Percentiles rank a stretch among this genome's conserved stretches.
Conservation (phyloP, 2,113 vertebrate genomes). For the Osmerus eperlanus region DNA sequence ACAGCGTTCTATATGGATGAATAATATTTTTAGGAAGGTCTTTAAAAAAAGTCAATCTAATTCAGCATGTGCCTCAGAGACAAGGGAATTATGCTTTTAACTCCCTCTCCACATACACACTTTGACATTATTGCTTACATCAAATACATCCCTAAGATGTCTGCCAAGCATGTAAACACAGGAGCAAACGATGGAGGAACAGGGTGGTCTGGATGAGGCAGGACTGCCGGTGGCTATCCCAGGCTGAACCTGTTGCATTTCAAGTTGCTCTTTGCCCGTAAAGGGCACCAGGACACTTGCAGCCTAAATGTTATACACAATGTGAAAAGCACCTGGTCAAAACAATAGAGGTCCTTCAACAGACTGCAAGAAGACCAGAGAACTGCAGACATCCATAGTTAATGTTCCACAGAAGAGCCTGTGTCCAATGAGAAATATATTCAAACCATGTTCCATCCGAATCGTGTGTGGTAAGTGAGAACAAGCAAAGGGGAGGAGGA, state of each 20-base stretch:
- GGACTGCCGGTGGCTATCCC: not conserved
- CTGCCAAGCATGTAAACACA: no score
- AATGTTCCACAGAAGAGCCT: not conserved
- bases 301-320: constrained; percentile 38
- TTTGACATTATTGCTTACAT: no score
- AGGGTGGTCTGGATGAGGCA: no score
- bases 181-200: not conserved
- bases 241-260: constrained; percentile 56
- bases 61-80: no score
- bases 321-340: constrained; percentile 26
- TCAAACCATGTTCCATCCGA: constrained; percentile 29
- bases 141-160: no score
- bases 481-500: constrained; percentile 26
- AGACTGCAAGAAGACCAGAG: constrained; percentile 43
- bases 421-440: not conserved
- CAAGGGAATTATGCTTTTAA: no score
- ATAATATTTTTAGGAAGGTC: no score
- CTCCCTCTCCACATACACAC: no score
- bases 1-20: constrained; percentile 6
- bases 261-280: constrained; percentile 56
- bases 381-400: not conserved
- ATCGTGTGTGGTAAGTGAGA: constrained; percentile 29
- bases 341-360: constrained; percentile 24
- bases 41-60: no score
- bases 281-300: constrained; percentile 34